Percentiles rank a stretch among this genome's conserved stretches.
phyloP scores from a whole-genome alignment of 2,797 vertebrate genomes.

The Pelochelys cantorii region DNA sequence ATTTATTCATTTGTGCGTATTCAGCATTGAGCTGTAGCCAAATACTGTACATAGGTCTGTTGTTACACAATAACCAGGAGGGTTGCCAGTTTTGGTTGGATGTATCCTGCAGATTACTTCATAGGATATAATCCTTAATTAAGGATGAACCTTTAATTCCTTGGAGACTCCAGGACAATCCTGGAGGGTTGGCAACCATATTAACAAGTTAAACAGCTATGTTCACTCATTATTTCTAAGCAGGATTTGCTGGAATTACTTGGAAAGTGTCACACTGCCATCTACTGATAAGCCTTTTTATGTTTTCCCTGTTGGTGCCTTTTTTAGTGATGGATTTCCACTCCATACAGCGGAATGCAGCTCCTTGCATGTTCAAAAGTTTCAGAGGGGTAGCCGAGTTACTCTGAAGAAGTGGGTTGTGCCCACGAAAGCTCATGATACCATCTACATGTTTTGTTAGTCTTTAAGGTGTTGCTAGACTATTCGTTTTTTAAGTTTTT shows the following conservation, averaged over 20 bases:
- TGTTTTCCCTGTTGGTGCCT: not conserved
- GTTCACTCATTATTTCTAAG: conserved; percentile 52
- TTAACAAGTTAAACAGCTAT: conserved; percentile 55
- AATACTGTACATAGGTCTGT: conserved; percentile 71
- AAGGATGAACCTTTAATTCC: not conserved
- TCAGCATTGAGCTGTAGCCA: conserved; percentile 69
- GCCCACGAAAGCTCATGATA: too few species aligned
- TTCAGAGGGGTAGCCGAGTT: too few species aligned
- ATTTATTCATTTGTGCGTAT: conserved; percentile 66
- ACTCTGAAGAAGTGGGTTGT: too few species aligned
- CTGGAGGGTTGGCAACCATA: not conserved
- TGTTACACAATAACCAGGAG: conserved; percentile 73
- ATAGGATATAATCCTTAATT: not conserved
- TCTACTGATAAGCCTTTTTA: conserved; percentile 70
- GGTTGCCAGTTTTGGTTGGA: not conserved
- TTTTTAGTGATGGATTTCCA: not conserved
- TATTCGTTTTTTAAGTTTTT: too few species aligned
- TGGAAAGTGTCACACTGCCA: conserved; percentile 78
- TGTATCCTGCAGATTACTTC: not conserved
- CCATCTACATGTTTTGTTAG: too few species aligned
- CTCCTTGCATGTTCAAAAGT: too few species aligned
- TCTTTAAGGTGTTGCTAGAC: too few species aligned
- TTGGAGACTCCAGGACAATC: not conserved
- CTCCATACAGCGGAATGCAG: too few species aligned
- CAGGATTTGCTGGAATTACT: conserved; percentile 51